Conservation (phyloP, 2,113 vertebrate species). For the Sceloporus undulatus region DNA sequence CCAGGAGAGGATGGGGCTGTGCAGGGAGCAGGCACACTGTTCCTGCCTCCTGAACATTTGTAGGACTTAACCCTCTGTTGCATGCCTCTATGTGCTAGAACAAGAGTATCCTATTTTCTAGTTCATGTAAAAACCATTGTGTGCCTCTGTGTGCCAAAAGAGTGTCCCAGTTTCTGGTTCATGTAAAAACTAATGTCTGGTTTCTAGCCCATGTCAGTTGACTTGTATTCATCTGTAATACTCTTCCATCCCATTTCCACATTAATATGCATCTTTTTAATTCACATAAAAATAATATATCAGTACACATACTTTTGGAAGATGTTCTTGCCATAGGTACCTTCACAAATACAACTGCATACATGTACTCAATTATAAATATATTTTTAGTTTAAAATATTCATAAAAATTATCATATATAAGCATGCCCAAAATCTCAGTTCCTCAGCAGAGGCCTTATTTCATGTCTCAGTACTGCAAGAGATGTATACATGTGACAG, state of each 20-base stretch:
- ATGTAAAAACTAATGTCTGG: background rate
- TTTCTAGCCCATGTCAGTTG: background rate
- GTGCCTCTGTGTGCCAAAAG: too few relatives aligned
- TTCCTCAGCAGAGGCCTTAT: too few relatives aligned
- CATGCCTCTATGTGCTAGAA: too few relatives aligned
- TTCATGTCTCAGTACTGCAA: too few relatives aligned
- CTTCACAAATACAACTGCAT: background rate
- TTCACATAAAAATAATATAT: background rate
- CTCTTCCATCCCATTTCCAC: background rate
- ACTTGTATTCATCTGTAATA: background rate
- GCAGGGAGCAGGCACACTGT: too few relatives aligned
- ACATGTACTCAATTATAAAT: background rate
- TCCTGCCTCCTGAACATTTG: too few relatives aligned
- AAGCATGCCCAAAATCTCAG: too few relatives aligned
- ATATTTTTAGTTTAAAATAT: background rate
- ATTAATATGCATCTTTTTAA: background rate
- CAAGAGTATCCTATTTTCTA: too few relatives aligned
- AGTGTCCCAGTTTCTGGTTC: too few relatives aligned
- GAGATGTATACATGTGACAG: too few relatives aligned
- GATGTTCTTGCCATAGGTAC: background rate
- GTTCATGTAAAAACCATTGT: background rate
- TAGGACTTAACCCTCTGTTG: too few relatives aligned
- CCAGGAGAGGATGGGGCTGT: background rate
- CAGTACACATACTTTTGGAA: background rate
- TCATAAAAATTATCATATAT: background rate